Conservation (phyloP, 2,797 vertebrate species). For the Diceros bicornis region DNA sequence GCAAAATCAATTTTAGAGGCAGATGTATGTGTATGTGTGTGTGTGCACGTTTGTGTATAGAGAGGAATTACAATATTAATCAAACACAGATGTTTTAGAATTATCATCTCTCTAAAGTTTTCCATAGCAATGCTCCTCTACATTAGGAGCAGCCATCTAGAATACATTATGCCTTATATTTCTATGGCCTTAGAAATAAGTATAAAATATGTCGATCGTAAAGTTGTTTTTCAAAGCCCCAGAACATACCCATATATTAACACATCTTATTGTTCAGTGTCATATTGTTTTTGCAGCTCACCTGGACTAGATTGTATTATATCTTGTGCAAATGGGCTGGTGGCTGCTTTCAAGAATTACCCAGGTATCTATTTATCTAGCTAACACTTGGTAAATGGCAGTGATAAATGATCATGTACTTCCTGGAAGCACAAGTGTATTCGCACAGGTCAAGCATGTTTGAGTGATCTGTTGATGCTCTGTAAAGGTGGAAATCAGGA, state of each 20-base stretch:
- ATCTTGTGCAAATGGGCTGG: not conserved
- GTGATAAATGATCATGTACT: slow-evolving; percentile 69
- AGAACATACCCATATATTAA: not conserved
- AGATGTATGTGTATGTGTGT: not conserved
- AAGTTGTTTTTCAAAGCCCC: not conserved
- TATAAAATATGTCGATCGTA: not conserved
- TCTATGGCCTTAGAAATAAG: slow-evolving; percentile 2
- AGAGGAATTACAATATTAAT: not conserved
- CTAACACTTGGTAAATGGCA: slow-evolving; percentile 66
- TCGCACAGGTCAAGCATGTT: slow-evolving; percentile 70
- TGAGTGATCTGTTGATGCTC: slow-evolving; percentile 48
- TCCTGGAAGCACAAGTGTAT: slow-evolving; percentile 57
- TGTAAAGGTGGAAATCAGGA: slow-evolving; percentile 24
- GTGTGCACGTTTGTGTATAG: not conserved
- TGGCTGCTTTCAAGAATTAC: slow-evolving; percentile 15
- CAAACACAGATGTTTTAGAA: not conserved
- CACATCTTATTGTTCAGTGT: not conserved
- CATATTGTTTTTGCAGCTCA: not conserved
- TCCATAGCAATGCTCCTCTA: not conserved
- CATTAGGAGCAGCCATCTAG: not conserved
- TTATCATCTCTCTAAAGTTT: not conserved
- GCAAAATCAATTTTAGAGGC: slow-evolving; percentile 23
- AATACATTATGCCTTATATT: not conserved
- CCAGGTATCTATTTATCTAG: slow-evolving; percentile 39
- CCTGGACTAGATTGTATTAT: not conserved